Conservation (phyloP, 2,888 invertebrate genomes). For the Vanessa cardui region DNA sequence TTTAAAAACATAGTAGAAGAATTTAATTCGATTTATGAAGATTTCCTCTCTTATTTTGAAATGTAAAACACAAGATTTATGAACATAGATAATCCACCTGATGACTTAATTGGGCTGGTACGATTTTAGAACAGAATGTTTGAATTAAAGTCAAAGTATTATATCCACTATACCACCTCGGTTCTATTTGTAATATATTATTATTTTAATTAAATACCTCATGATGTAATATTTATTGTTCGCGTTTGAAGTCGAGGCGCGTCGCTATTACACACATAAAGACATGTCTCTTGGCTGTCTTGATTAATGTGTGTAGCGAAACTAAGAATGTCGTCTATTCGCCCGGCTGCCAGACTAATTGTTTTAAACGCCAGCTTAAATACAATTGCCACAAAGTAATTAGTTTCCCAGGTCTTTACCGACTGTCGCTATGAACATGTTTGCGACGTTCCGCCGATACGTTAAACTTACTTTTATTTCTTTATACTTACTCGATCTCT, state of each 20-base stretch:
- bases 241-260: neutral
- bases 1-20: too few relatives aligned
- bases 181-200: too few relatives aligned
- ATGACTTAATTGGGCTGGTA: too few relatives aligned
- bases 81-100: too few relatives aligned
- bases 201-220: slow-evolving; percentile 5
- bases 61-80: too few relatives aligned
- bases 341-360: slow-evolving; percentile 40
- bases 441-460: slow-evolving; percentile 19
- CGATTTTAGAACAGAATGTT: too few relatives aligned
- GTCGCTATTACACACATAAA: slow-evolving; percentile 12
- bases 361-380: slow-evolving; percentile 42
- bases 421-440: slow-evolving; percentile 33
- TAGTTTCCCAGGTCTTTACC: slow-evolving; percentile 40
- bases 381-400: slow-evolving; percentile 41
- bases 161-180: too few relatives aligned
- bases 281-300: slow-evolving; percentile 19
- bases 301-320: slow-evolving; percentile 32
- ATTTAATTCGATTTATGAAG: too few relatives aligned
- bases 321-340: slow-evolving; percentile 24
- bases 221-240: neutral
- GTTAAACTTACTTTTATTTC: slow-evolving; percentile 1
- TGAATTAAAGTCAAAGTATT: too few relatives aligned
- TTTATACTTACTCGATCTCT: neutral
- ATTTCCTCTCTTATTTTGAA: too few relatives aligned